Evolutionary conservation across 2,113 vertebrate species (phyloP).

Genomic region (Pangasianodon hypophthalmus): DNA sequence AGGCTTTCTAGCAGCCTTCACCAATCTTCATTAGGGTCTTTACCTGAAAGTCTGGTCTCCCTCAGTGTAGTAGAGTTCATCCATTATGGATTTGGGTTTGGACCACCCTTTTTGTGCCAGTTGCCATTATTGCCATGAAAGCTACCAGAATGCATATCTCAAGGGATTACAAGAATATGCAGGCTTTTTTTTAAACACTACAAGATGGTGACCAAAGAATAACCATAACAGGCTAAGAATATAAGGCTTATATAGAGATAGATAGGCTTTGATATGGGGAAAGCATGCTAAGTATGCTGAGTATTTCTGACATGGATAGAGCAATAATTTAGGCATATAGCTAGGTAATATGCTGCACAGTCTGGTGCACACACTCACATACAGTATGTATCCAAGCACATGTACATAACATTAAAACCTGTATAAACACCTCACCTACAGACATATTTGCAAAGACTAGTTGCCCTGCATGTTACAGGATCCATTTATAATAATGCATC

Average conservation of each 20-base stretch:
- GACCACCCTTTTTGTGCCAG: not conserved
- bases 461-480: not conserved
- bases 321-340: not conserved
- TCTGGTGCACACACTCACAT: slow-evolving; percentile 5
- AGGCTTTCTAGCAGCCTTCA: not conserved
- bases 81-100: not conserved
- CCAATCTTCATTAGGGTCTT: not conserved
- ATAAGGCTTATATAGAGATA: not conserved
- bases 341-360: not conserved
- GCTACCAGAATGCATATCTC: not conserved
- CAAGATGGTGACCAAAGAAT: not conserved
- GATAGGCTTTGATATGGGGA: slow-evolving; percentile 15
- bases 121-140: not conserved
- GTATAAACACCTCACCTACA: slow-evolving; percentile 2
- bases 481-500: not conserved
- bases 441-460: not conserved
- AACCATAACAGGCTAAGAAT: not conserved
- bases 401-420: slow-evolving; percentile 27
- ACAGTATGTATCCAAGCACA: not conserved
- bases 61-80: not conserved
- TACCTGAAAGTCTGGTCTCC: not conserved
- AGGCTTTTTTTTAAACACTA: not conserved
- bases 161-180: not conserved
- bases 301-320: not conserved
- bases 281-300: not conserved